phyloP scores from a whole-genome alignment of 2,888 invertebrate genomes.

The Philopedon plagiatum region DNA sequence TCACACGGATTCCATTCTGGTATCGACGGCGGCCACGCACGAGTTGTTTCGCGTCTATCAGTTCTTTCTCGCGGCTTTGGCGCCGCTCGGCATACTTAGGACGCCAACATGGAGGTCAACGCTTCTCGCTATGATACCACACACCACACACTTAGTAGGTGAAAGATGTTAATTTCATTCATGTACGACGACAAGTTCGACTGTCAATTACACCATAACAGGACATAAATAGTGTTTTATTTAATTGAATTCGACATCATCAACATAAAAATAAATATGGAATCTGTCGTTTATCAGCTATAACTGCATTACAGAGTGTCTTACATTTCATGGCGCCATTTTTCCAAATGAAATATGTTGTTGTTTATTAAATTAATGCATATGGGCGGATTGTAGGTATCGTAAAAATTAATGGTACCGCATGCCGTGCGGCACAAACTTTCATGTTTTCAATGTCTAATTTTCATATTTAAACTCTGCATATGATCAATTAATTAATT shows the following conservation, averaged over 20 bases:
- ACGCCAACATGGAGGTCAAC: conserved; percentile 36
- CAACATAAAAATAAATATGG: no score
- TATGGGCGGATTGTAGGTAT: no score
- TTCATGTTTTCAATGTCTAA: no score
- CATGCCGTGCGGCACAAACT: no score
- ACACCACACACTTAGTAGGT: conserved; percentile 14
- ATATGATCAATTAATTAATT: no score
- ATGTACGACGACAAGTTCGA: neutral
- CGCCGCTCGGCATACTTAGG: conserved; percentile 38
- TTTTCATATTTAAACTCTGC: no score
- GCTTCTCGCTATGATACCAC: conserved; percentile 18
- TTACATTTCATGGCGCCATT: no score
- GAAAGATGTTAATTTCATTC: conserved; percentile 27
- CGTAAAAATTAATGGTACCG: no score
- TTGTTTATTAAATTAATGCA: no score
- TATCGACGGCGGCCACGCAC: conserved; percentile 25
- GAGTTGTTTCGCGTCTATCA: conserved; percentile 16
- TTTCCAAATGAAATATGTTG: no score
- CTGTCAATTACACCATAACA: neutral
- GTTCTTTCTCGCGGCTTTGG: conserved; percentile 31
- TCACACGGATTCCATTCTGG: conserved; percentile 17
- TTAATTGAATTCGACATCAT: neutral
- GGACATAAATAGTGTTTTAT: neutral
- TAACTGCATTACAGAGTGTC: no score
- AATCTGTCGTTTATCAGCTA: no score